Percentiles rank a stretch among this genome's conserved stretches.
Conservation (phyloP, 2,113 vertebrate species). For the Anhinga rufa region DNA sequence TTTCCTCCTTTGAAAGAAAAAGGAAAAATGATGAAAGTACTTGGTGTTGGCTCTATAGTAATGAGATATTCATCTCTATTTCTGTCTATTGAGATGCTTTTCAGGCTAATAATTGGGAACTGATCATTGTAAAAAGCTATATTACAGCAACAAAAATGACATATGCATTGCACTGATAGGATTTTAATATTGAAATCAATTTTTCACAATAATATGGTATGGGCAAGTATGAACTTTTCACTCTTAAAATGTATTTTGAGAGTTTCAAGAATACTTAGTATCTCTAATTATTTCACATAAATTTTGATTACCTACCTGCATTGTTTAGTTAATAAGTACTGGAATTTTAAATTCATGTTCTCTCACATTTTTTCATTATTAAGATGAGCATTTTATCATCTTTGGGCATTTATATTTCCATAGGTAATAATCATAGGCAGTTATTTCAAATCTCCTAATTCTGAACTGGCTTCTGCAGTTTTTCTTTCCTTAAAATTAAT, state of each 20-base stretch:
- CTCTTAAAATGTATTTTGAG: conserved; percentile 61
- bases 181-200: conserved; percentile 61
- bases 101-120: conserved; percentile 72
- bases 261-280: conserved; percentile 55
- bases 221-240: conserved; percentile 63
- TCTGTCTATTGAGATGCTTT: conserved; percentile 70
- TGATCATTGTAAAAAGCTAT: conserved; percentile 70
- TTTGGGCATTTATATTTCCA: conserved; percentile 61
- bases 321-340: conserved; percentile 64
- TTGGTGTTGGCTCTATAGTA: conserved; percentile 55
- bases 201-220: conserved; percentile 64
- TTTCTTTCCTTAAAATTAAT: conserved; percentile 60
- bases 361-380: conserved; percentile 49
- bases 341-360: conserved; percentile 59
- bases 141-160: conserved; percentile 56
- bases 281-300: conserved; percentile 69
- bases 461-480: conserved; percentile 41
- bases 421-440: conserved; percentile 55
- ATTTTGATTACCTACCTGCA: conserved; percentile 54
- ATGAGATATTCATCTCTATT: conserved; percentile 70
- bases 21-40: conserved; percentile 52
- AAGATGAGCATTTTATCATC: conserved; percentile 60
- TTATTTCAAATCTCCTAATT: conserved; percentile 33
- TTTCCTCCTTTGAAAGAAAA: conserved; percentile 67
- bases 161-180: conserved; percentile 66